phyloP scores from a whole-genome alignment of 2,888 invertebrate genomes.

The Chloromyia formosa region DNA sequence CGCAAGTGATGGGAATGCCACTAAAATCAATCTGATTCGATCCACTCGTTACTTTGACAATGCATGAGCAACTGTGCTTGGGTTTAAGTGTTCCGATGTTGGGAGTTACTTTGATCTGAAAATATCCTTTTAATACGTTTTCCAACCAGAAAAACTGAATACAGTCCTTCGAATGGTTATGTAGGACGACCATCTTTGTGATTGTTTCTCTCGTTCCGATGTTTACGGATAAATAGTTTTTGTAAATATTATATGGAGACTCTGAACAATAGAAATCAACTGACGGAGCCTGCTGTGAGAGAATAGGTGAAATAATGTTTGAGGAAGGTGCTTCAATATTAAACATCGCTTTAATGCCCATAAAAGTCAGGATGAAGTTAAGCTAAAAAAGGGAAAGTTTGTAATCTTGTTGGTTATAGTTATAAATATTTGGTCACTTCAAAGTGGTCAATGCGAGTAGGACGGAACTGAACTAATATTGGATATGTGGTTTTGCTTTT shows the following conservation, averaged over 20 bases:
- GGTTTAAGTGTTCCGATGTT: slow-evolving; percentile 4
- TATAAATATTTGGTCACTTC: neutral
- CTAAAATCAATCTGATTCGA: slow-evolving; percentile 15
- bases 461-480: slow-evolving; percentile 23
- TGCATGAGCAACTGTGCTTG: slow-evolving; percentile 23
- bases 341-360: slow-evolving; percentile 17
- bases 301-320: slow-evolving; percentile 22
- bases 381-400: slow-evolving; percentile 1
- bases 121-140: slow-evolving; percentile 8
- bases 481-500: slow-evolving; percentile 6
- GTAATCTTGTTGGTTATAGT: neutral
- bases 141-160: slow-evolving; percentile 41
- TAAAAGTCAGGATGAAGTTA: slow-evolving; percentile 18
- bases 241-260: slow-evolving; percentile 41
- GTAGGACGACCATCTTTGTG: slow-evolving; percentile 43
- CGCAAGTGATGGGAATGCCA: slow-evolving; percentile 31
- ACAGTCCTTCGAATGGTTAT: slow-evolving; percentile 31
- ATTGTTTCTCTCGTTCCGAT: slow-evolving; percentile 24
- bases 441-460: slow-evolving; percentile 16
- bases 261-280: slow-evolving; percentile 33
- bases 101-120: slow-evolving; percentile 1
- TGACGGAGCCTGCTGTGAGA: slow-evolving; percentile 30
- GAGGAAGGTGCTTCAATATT: neutral
- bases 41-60: slow-evolving; percentile 14
- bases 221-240: slow-evolving; percentile 37